Evolutionary conservation across 2,113 vertebrate genomes (phyloP).

Genomic region (Percina caprodes): DNA sequence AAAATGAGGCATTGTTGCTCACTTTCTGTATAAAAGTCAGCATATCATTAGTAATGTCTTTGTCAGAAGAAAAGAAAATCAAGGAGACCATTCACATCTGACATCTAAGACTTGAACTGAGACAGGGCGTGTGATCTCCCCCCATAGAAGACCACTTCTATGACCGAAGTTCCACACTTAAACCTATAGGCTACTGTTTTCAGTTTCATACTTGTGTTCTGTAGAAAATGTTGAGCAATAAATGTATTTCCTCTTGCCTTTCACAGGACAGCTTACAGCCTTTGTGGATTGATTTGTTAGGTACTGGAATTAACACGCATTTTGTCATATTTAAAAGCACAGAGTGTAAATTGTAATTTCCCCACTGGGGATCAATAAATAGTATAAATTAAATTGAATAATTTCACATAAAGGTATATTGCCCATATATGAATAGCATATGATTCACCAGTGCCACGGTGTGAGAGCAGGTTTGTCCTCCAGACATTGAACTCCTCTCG

Average conservation of each 20-base stretch:
- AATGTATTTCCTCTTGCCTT: neutral
- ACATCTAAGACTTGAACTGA: neutral
- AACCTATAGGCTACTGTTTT: too few species aligned
- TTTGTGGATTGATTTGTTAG: neutral
- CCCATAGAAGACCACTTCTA: neutral
- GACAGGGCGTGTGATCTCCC: neutral
- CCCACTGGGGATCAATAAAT: too few species aligned
- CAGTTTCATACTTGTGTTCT: too few species aligned
- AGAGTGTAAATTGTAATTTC: too few species aligned
- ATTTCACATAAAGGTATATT: slow-evolving; percentile 14
- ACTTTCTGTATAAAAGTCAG: neutral
- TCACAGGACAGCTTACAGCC: neutral
- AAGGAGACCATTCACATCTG: neutral
- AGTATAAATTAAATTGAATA: too few species aligned
- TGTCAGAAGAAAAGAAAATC: neutral
- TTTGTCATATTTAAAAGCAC: slow-evolving; percentile 10
- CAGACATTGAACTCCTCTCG: slow-evolving; percentile 53
- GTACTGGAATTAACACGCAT: neutral
- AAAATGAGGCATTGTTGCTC: neutral
- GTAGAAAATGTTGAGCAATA: neutral
- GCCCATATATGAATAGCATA: slow-evolving; percentile 35
- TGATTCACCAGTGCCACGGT: slow-evolving; percentile 39
- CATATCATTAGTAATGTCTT: neutral
- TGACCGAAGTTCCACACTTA: neutral
- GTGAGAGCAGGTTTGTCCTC: slow-evolving; percentile 35